These are phyloP conservation scores for Syrmaticus mikado DNA, from an alignment of 2,113 vertebrate genomes.

Conservation along the genomic window DNA sequence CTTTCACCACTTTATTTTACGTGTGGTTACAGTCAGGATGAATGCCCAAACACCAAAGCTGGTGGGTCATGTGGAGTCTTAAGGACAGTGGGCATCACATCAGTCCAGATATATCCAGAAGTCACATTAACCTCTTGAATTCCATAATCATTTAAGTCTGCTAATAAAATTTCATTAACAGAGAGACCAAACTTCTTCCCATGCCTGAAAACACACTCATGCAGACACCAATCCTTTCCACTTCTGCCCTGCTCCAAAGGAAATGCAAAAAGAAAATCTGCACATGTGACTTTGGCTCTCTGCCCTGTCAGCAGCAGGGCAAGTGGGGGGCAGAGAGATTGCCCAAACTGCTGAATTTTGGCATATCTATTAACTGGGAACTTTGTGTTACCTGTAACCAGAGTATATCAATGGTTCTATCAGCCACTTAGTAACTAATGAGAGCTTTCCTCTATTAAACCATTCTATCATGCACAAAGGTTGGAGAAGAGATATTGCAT, in stretches of 20 bases:
- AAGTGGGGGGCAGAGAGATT: background rate
- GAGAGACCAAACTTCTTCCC: background rate
- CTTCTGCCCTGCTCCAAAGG: background rate
- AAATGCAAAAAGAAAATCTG: background rate
- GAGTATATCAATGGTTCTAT: background rate
- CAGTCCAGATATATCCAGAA: background rate
- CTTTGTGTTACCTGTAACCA: background rate
- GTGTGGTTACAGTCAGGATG: background rate
- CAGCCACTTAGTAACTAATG: background rate
- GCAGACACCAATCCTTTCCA: background rate
- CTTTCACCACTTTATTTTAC: background rate
- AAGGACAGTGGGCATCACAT: background rate
- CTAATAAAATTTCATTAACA: background rate
- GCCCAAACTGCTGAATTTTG: background rate
- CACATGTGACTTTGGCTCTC: background rate
- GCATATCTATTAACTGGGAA: background rate
- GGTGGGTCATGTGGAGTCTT: background rate
- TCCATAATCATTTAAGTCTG: background rate
- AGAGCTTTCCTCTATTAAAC: background rate
- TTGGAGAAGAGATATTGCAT: background rate
- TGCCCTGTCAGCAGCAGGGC: background rate
- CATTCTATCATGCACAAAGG: background rate
- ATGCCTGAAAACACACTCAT: background rate
- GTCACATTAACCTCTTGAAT: background rate
- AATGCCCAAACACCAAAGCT: background rate